Base-by-base conservation (phyloP, 64 coral and sea anemone species). In the Exaiptasia diaphana region DNA sequence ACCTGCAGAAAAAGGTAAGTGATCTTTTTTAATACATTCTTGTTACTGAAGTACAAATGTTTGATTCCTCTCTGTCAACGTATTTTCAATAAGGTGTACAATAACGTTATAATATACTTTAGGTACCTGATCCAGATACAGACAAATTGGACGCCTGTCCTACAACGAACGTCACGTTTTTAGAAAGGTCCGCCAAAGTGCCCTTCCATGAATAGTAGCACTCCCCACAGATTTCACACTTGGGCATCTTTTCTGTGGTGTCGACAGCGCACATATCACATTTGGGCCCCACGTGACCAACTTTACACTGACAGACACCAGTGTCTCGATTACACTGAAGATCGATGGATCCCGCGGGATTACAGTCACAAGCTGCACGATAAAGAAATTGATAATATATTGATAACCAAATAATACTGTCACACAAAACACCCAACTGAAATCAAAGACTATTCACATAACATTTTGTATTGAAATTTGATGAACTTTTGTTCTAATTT, bases 191-290 rank as follows among this genome's bases (percentile, higher is more conserved):
- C 12, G 79, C 72, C 22, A 93, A 53, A 15, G 78, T 44, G 26
- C 42, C 85, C 63, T 88, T 93, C 91, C 91, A 93, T 53, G 88
- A 85, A 49, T 88, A 68, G 63, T 93, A 93, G 41, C 91, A 93
- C 28, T 83, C 91, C 4, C 85, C 91, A 15, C 91, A 93, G 0
- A 87, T 79, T 38, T 93, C 85, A 53, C 91, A 93, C n/a, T 67
- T 48, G 5, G 91, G 91, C 91, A 93, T 93, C 27, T 68, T 83
- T 17, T 85, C 91, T 7, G 80, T 22, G 6, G 91, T 93, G 43
- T 93, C 79, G 10, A 56, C 85, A 10, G 40, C 91, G 74, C 91
- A 94, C 52, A 67, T 75, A 41, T 94, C 80, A 44, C 91, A 94
- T 71, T 89, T 94, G 37, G 78, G 73, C 13, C 91, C 91, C 2